Base-by-base conservation (phyloP, 2,113 vertebrate species). In the Pachypanchax playfairii region DNA sequence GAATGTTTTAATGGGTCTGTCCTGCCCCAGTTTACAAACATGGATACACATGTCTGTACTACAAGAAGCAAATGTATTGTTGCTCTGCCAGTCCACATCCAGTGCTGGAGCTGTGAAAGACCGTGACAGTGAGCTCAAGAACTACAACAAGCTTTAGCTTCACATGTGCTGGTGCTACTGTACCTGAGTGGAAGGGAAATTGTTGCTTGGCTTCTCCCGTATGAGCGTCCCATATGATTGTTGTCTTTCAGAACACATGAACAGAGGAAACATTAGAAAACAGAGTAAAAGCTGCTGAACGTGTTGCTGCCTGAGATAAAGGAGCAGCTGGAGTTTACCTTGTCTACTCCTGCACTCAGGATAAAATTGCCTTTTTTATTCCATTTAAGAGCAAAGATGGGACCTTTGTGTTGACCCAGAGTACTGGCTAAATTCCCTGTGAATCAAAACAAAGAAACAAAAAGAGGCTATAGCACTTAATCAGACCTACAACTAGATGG, bases 291-390 rank as follows among this genome's bases (percentile, higher is more conserved):
- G 44, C 12, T 21, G 4, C 10, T 35, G 17, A 41, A 7, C 17
- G 17, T n/a, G 38, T 6, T 41, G 15, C 33, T 18, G 15, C 17
- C 14, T 17, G 15, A 17, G 15, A n/a, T n/a, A 31, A 31, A 29
- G 24, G 12, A 48, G n/a, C n/a, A n/a, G 58, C 33, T 36, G 36
- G 0, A 20, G 7, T 35, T 70, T 92, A 98, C 97, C 95, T 99
- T 99, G 85, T 99, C 97, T 90, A 99, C 97, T 63, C 97, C 97
- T 83, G 97, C 96, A 86, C 97, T 98, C 73, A 99, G 92, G 88
- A 99, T 99, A 83, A 97, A 99, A 85, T 98, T 99, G 93, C 97
- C 97, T 95, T 99, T 98, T 91, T 97, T 99, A 87, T 99, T 99
- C 96, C 97, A 99, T 86, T 99, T 99, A 75, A 99, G 94, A 84